These are phyloP conservation scores for Leptinotarsa texana DNA, from an alignment of 1,140 invertebrate species.

Conservation along the genomic window DNA sequence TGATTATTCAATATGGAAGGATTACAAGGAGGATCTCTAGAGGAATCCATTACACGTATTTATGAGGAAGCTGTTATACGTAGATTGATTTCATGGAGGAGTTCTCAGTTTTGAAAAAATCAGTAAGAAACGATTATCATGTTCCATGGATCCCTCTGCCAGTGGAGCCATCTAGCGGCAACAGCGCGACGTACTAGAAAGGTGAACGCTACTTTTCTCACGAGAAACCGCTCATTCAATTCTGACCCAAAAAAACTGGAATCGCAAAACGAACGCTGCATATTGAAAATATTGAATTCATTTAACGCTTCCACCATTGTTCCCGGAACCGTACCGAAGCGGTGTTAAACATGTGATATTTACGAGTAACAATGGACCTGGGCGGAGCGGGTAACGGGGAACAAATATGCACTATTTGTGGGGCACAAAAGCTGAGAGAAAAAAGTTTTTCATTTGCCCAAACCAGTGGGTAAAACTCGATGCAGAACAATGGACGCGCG, in stretches of 20 bases:
- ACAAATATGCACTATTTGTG: constrained; percentile 27
- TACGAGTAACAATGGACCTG: constrained; percentile 10
- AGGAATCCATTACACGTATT: too few species aligned
- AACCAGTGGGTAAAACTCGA: constrained; percentile 39
- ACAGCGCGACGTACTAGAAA: background rate
- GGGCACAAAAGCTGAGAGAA: constrained; percentile 32
- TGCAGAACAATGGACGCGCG: constrained; percentile 37
- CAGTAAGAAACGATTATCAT: too few species aligned
- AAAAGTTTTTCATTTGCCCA: constrained; percentile 36
- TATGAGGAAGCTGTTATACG: too few species aligned
- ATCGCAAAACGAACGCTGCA: background rate
- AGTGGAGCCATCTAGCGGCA: too few species aligned
- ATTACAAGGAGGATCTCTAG: too few species aligned
- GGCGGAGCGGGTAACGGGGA: background rate
- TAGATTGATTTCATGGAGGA: too few species aligned
- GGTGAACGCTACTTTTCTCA: background rate
- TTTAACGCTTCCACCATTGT: constrained; percentile 12
- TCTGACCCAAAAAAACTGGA: background rate
- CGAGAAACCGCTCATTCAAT: background rate
- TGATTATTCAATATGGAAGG: too few species aligned
- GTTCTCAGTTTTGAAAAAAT: too few species aligned
- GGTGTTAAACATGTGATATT: constrained; percentile 20
- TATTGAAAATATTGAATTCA: constrained; percentile 11
- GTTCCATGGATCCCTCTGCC: too few species aligned
- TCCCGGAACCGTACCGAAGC: background rate